Evolutionary conservation across 2,888 invertebrate genomes (phyloP).

Genomic region (Cryptops parisi): DNA sequence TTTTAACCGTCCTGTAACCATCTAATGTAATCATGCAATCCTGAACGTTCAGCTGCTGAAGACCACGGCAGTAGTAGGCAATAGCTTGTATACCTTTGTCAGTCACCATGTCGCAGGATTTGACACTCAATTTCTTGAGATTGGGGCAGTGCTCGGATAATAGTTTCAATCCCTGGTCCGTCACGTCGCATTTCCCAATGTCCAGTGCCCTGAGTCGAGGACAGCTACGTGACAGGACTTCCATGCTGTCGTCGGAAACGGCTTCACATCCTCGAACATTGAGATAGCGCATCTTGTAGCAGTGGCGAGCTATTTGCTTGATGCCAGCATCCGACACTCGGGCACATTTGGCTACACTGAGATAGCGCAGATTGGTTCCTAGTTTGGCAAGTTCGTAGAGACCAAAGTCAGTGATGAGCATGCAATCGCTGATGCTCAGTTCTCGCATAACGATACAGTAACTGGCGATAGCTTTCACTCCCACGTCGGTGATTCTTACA

Average conservation of each 20-base stretch:
- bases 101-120: conserved; percentile 81
- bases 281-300: conserved; percentile 69
- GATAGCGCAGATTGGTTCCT: conserved; percentile 74
- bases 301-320: conserved; percentile 68
- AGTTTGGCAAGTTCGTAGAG: conserved; percentile 74
- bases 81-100: conserved; percentile 76
- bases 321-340: conserved; percentile 71
- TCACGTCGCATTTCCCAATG: conserved; percentile 85
- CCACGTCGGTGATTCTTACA: conserved; percentile 75
- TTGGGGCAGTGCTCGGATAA: conserved; percentile 72
- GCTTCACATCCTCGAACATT: conserved; percentile 88
- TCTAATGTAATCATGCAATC: conserved; percentile 80
- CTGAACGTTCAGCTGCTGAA: conserved; percentile 83
- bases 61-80: conserved; percentile 74
- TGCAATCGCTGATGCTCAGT: conserved; percentile 78
- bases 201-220: conserved; percentile 73
- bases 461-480: conserved; percentile 78
- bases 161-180: conserved; percentile 71
- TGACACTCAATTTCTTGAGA: conserved; percentile 71
- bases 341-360: conserved; percentile 87
- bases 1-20: conserved; percentile 80
- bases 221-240: conserved; percentile 69
- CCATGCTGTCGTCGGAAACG: conserved; percentile 81
- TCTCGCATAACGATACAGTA: conserved; percentile 73
- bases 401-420: conserved; percentile 77